Evolutionary conservation across 2,113 vertebrate genomes (phyloP), one percentile per base, ranked within the genome.

Genomic region (Rhynchomys soricoides): DNA sequence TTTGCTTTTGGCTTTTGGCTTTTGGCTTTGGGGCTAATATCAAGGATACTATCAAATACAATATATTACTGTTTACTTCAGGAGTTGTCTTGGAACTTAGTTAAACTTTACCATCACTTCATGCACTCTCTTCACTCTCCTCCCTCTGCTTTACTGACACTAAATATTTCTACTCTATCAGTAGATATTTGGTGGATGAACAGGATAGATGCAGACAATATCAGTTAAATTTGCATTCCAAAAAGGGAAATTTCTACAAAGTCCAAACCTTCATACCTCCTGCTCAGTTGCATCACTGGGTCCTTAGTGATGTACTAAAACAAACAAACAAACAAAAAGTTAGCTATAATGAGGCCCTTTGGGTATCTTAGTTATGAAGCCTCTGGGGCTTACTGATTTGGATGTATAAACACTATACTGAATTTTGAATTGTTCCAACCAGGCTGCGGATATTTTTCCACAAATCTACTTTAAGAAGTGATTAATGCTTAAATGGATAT

Each of bases 21-120:
- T 48, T 7, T 22, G 1, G 16, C 62, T 59, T 86, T 48, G 5
- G 17, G 29, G 26, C 43, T 66, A 66, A 64, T 29, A 66, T 86
- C 29, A 86, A 45, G n/a, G 16, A 34, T 34, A 34, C 15, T 21
- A 43, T 70, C 19, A 45, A 75, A 75, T 13, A 45, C 1, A 34
- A 45, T 78, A 34, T 64, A 78, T 57, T 92, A 94, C 45, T 48
- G 64, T 95, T 97, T 93, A 17, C 89, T 90, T 77, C 85, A 91
- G 64, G 88, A 91, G 1, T 7, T 70, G 71, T 73, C 37, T 94
- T 10, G 22, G 77, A 91, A 86, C 85, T 97, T 77, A 82, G 64
- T 83, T 68, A 68, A 68, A 86, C 40, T 40, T 89, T 59, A 83
- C 62, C 17, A 15, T 86, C 15, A 50, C 29, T 45, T 31, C 29